Evolutionary conservation across 2,888 invertebrate genomes (phyloP).

Genomic region (Apotomis turbidana): DNA sequence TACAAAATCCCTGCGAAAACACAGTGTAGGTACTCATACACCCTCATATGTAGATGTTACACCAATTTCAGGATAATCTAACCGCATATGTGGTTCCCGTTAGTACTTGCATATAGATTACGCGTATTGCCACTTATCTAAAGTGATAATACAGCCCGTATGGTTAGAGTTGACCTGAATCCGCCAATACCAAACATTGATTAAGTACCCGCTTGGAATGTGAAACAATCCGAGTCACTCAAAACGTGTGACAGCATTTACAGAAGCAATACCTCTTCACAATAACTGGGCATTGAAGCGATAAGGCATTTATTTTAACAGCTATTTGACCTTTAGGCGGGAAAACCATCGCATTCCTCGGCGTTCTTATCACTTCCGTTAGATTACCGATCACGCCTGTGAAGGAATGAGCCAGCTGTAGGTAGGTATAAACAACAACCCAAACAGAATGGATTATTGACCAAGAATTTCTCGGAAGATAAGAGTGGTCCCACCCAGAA

Average conservation of each 20-base stretch:
- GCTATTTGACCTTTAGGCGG: slow-evolving; percentile 29
- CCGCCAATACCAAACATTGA: neutral
- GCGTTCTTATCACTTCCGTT: slow-evolving; percentile 61
- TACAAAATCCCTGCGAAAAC: slow-evolving; percentile 48
- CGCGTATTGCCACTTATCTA: slow-evolving; percentile 23
- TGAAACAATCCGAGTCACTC: neutral
- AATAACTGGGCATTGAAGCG: neutral
- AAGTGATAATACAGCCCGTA: slow-evolving; percentile 20
- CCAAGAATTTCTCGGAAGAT: slow-evolving; percentile 39
- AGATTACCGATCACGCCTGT: slow-evolving; percentile 57
- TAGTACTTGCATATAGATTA: slow-evolving; percentile 11
- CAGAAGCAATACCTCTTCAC: neutral
- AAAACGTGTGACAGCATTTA: neutral
- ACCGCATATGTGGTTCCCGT: neutral
- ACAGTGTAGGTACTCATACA: slow-evolving; percentile 27
- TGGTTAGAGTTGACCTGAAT: slow-evolving; percentile 16
- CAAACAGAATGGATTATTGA: slow-evolving; percentile 49
- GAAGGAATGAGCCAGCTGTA: slow-evolving; percentile 34
- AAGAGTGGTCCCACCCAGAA: slow-evolving; percentile 28
- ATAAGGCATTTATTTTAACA: slow-evolving; percentile 12
- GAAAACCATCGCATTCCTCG: slow-evolving; percentile 45
- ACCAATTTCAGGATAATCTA: slow-evolving; percentile 10
- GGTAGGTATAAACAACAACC: slow-evolving; percentile 54
- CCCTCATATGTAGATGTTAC: slow-evolving; percentile 28
- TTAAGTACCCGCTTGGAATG: slow-evolving; percentile 6